Percentiles rank a stretch among this genome's conserved stretches.
Conservation (phyloP, 2,113 vertebrate species). For the Scophthalmus maximus region DNA sequence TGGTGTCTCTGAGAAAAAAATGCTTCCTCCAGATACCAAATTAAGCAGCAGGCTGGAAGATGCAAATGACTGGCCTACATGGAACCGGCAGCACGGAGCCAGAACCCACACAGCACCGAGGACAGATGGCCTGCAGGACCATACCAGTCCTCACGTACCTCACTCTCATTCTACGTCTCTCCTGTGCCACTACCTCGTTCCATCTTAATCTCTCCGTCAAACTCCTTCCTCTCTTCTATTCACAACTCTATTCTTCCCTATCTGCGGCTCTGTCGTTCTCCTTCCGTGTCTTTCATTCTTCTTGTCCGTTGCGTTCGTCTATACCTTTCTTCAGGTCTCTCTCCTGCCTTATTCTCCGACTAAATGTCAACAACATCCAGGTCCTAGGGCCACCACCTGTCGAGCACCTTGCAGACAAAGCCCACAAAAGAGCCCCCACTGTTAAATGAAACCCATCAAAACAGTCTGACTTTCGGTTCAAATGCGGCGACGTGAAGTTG, state of each 20-base stretch:
- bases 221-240: background rate
- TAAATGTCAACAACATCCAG: constrained; percentile 19
- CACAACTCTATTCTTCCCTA: background rate
- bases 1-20: constrained; percentile 56
- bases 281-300: background rate
- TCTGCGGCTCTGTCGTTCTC: constrained; percentile 14
- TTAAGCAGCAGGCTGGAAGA: constrained; percentile 76
- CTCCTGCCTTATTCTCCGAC: background rate
- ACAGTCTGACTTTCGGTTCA: background rate
- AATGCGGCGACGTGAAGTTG: constrained; percentile 45
- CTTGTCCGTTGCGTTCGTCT: no score
- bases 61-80: constrained; percentile 78
- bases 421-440: no score
- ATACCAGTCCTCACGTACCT: constrained; percentile 58
- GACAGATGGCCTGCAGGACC: constrained; percentile 78
- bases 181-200: constrained; percentile 36
- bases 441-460: constrained; percentile 22
- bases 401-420: background rate
- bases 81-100: constrained; percentile 65
- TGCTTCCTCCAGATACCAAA: constrained; percentile 72
- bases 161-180: constrained; percentile 34
- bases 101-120: constrained; percentile 67
- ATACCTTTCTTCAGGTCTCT: background rate
- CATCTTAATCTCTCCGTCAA: constrained; percentile 25
- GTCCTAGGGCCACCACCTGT: constrained; percentile 30